phyloP scores from a whole-genome alignment of 2,888 invertebrate genomes.

The Caradrina kadenii region DNA sequence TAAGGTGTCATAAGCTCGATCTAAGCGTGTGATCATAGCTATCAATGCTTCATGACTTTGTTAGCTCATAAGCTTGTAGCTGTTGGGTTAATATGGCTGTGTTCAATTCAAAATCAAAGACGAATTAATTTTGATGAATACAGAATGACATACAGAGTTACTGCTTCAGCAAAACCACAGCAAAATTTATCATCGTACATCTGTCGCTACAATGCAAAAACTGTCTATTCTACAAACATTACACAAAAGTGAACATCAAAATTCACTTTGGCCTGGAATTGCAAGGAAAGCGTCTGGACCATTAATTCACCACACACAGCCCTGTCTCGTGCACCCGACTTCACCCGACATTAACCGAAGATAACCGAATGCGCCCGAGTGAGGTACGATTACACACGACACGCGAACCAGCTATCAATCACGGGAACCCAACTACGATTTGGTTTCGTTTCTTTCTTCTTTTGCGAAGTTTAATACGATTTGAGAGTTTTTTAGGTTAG shows the following conservation, averaged over 20 bases:
- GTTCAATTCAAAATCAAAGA: too few relatives aligned
- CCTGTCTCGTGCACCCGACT: conserved; percentile 58
- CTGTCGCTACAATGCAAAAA: conserved; percentile 6
- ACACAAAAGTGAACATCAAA: conserved; percentile 58
- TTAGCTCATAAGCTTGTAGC: too few relatives aligned
- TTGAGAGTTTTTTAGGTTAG: conserved; percentile 34
- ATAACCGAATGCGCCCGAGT: conserved; percentile 45
- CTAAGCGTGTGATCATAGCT: too few relatives aligned
- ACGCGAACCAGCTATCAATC: conserved; percentile 74
- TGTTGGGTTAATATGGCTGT: too few relatives aligned
- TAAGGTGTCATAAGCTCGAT: too few relatives aligned
- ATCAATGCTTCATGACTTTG: too few relatives aligned
- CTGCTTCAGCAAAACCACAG: background rate
- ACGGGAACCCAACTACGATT: conserved; percentile 59
- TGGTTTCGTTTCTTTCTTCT: conserved; percentile 46
- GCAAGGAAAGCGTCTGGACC: conserved; percentile 44
- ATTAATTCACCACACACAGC: conserved; percentile 61
- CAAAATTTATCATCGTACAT: background rate
- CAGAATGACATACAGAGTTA: too few relatives aligned
- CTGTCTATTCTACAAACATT: conserved; percentile 13
- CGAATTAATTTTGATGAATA: too few relatives aligned
- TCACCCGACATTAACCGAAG: conserved; percentile 24
- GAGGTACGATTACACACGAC: conserved; percentile 67
- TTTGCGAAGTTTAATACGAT: conserved; percentile 46
- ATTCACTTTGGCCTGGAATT: conserved; percentile 59